Conservation (phyloP, 2,113 vertebrate genomes). For the Oceanites oceanicus region DNA sequence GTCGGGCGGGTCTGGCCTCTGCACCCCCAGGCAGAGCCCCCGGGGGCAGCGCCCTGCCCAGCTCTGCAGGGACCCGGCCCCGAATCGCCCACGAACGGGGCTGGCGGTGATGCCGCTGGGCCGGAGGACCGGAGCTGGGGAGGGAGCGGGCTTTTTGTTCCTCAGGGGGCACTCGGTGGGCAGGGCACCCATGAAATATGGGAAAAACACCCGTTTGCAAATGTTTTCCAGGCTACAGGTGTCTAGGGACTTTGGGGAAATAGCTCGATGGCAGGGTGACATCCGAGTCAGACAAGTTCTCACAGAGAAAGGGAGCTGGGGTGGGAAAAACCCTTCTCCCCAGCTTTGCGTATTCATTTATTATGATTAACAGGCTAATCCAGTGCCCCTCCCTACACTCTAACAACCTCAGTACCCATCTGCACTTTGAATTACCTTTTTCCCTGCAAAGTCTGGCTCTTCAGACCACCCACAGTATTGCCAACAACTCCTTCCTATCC, state of each 20-base stretch:
- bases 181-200: not conserved
- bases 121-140: rapidly evolving
- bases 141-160: not conserved
- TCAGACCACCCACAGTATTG: not conserved
- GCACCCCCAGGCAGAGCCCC: not conserved
- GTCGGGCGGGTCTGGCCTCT: not conserved
- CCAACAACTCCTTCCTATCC: not conserved
- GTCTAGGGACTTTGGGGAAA: not conserved
- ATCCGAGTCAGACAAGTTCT: not conserved
- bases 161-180: rapidly evolving
- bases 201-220: not conserved
- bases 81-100: rapidly evolving
- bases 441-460: not conserved
- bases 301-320: not conserved
- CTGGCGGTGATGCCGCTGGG: not conserved
- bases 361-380: not conserved
- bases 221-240: not conserved
- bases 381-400: not conserved
- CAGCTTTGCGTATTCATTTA: not conserved
- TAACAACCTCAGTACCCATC: not conserved
- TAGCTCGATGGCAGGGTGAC: rapidly evolving
- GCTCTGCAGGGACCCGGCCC: not conserved
- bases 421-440: not conserved
- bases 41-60: not conserved
- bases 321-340: not conserved